Percentiles rank a stretch among this genome's conserved stretches.
phyloP scores from a whole-genome alignment of 1,140 invertebrate species.

The Neodiprion pinetum region DNA sequence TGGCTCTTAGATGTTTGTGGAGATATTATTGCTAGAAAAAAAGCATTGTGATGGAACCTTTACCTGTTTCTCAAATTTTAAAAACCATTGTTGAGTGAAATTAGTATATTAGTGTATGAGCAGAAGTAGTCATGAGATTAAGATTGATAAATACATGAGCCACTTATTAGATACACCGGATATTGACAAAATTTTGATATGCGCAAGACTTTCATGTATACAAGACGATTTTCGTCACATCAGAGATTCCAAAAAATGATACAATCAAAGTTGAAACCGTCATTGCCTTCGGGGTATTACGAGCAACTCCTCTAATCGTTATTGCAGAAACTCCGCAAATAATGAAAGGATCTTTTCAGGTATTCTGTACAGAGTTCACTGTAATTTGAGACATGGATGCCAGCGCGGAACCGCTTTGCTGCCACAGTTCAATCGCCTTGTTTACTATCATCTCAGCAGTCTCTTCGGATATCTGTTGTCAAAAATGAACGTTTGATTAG shows the following conservation, averaged over 20 bases:
- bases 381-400: slow-evolving; percentile 33
- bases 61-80: no score
- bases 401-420: slow-evolving; percentile 64
- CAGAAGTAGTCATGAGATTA: neutral
- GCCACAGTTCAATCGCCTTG: slow-evolving; percentile 81
- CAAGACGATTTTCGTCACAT: no score
- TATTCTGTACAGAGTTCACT: neutral
- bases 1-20: neutral
- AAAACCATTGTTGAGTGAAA: no score
- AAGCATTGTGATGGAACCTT: no score
- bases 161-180: slow-evolving; percentile 1
- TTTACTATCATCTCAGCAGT: slow-evolving; percentile 78
- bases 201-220: neutral
- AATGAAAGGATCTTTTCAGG: no score
- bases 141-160: slow-evolving; percentile 9
- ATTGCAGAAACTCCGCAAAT: no score
- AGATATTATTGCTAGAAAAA: no score
- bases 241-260: slow-evolving; percentile 12
- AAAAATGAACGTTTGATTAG: slow-evolving; percentile 38
- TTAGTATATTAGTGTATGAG: no score
- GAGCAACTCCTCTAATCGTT: no score
- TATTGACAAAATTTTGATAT: neutral
- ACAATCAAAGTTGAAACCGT: no score
- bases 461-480: slow-evolving; percentile 74
- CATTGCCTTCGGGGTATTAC: no score